These are phyloP conservation scores for Porites australiensis DNA, from an alignment of 64 coral and sea anemone genomes.

Conservation along the genomic window DNA sequence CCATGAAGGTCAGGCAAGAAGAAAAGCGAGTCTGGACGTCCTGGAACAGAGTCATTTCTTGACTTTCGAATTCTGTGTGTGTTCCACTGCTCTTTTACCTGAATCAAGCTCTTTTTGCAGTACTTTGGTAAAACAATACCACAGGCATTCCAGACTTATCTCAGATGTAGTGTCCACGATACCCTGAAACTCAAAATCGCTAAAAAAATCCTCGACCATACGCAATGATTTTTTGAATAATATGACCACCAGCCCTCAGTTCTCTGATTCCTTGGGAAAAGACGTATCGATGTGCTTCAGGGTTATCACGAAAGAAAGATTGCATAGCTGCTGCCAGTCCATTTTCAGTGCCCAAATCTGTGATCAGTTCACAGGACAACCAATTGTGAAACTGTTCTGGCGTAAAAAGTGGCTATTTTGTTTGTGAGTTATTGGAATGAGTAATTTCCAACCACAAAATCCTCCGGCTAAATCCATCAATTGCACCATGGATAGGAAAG, in stretches of 20 bases:
- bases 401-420: constrained; percentile 6
- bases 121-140: constrained; percentile 31
- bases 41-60: constrained; percentile 67
- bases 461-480: constrained; percentile 33
- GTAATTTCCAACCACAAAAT: constrained; percentile 40
- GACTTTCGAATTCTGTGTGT: constrained; percentile 72
- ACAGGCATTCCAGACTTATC: constrained; percentile 18
- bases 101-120: constrained; percentile 28
- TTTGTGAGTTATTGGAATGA: constrained; percentile 5
- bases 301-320: constrained; percentile 19
- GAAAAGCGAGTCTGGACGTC: constrained; percentile 47
- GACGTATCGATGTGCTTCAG: neutral
- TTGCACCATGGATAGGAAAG: constrained; percentile 13
- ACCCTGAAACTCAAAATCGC: constrained; percentile 33
- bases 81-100: constrained; percentile 82
- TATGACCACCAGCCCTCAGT: neutral
- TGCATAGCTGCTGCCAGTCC: constrained; percentile 10
- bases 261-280: constrained; percentile 25
- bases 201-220: constrained; percentile 28
- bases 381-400: constrained; percentile 12
- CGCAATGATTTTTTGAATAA: neutral
- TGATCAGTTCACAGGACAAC: constrained; percentile 33
- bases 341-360: constrained; percentile 32
- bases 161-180: constrained; percentile 33
- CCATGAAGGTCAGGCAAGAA: constrained; percentile 65